Evolutionary conservation across 2,113 vertebrate species (phyloP), one percentile per base, ranked within the genome.

Genomic region (Prunella fulvescens): DNA sequence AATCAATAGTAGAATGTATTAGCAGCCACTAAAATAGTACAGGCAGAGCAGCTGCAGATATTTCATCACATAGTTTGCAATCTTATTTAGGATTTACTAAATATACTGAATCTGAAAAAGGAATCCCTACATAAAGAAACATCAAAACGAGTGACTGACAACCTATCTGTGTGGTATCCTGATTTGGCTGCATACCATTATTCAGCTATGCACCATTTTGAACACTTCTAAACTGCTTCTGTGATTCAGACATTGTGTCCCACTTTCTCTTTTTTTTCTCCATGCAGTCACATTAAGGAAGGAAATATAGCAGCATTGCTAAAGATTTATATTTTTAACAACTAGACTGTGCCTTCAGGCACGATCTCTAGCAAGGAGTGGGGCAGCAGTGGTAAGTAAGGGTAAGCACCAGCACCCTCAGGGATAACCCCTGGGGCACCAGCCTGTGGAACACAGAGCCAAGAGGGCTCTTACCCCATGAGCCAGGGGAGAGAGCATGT

Each of bases 231-330:
- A 93, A 76, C 61, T 12, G 37, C 61, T 84, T 64, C 85, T 95
- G 29, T 85, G 89, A 87, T 92, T 89, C 89, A 85, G 78, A 93
- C 50, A 40, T 20, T 37, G 74, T 70, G 96, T 93, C 74, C 77
- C 50, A 82, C 78, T 87, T 91, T 61, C 50, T 88, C 31, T 69
- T 60, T 79, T 28, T n/a, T 47, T 29, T 7, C 35, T 70, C 74
- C 60, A 13, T 24, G 54, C 50, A 88, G 35, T 54, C 77, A 53
- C 66, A 56, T 61, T 76, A 85, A 72, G 45, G 66, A 89, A 94
- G 45, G 57, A 81, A 81, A 91, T 54, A 83, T 10, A 94, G 45
- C 35, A 85, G 74, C 8, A 5, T 1, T 45, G 29, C 66, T 76
- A 3, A 71, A 88, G 74, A 83, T 88, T 76, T 71, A 31, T 87